Percentiles rank a stretch among this genome's conserved stretches.
These are phyloP conservation scores for Sphinx pinastri DNA, from an alignment of 2,888 invertebrate genomes.

Conservation along the genomic window DNA sequence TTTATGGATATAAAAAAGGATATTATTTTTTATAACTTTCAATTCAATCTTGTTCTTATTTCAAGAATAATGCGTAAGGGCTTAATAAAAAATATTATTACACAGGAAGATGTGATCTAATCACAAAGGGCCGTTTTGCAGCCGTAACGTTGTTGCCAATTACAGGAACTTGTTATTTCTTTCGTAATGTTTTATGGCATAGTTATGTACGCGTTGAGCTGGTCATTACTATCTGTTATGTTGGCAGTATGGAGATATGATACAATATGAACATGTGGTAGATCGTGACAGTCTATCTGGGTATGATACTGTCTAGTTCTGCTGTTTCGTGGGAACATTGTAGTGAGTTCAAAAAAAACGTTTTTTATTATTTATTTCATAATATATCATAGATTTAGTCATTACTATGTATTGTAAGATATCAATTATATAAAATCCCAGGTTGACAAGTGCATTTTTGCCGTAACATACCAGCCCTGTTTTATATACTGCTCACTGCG, in stretches of 20 bases:
- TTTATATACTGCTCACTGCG: no score
- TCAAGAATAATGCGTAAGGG: neutral
- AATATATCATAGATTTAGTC: no score
- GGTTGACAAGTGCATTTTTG: no score
- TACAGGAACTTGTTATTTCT: conserved; percentile 17
- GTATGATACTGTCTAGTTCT: neutral
- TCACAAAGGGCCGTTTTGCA: conserved; percentile 4
- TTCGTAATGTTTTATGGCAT: conserved; percentile 2
- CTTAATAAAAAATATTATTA: conserved; percentile 7
- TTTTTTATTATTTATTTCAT: no score
- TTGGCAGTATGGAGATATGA: neutral
- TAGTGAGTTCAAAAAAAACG: no score
- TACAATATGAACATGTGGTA: neutral
- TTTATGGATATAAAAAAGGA: no score
- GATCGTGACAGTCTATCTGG: neutral
- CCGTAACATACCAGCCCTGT: no score
- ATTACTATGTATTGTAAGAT: no score
- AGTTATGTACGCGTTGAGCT: neutral
- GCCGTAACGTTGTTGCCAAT: conserved; percentile 6
- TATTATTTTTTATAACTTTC: neutral
- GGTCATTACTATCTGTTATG: neutral
- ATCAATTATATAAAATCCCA: no score
- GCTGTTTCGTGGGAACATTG: no score
- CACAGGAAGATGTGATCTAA: conserved; percentile 9
- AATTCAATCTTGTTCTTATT: neutral